These are phyloP conservation scores for Solenopsis fugax DNA, from an alignment of 1,140 invertebrate species.

Conservation along the genomic window DNA sequence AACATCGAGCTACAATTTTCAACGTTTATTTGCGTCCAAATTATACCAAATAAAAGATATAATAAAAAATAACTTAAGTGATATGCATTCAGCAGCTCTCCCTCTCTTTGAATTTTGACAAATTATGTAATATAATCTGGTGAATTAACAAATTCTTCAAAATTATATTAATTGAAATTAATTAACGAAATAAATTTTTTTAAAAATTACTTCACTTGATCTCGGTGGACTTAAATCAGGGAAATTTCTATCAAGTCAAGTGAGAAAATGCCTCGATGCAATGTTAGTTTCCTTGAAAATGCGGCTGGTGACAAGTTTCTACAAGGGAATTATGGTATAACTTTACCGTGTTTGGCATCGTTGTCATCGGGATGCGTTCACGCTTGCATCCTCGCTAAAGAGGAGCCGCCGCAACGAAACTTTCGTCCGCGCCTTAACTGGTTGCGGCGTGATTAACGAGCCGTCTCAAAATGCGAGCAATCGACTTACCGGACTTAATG, in stretches of 20 bases:
- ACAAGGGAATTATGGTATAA: slow-evolving; percentile 11
- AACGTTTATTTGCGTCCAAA: too few relatives aligned
- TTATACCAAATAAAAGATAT: too few relatives aligned
- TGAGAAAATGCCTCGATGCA: neutral
- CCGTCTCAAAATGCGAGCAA: slow-evolving; percentile 53
- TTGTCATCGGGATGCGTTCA: neutral
- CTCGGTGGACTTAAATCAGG: neutral
- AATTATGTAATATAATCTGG: neutral
- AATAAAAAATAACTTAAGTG: too few relatives aligned
- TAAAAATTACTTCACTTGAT: neutral
- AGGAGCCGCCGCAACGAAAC: slow-evolving; percentile 19
- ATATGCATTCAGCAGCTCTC: too few relatives aligned
- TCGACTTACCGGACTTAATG: slow-evolving; percentile 51
- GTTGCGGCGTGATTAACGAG: slow-evolving; percentile 54
- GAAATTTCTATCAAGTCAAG: neutral
- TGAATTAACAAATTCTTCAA: neutral
- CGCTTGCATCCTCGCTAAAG: neutral
- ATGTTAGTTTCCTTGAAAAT: slow-evolving; percentile 25
- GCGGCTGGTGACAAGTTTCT: neutral
- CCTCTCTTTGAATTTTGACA: neutral
- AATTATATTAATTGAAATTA: too few relatives aligned
- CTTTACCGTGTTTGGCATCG: neutral
- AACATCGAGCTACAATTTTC: too few relatives aligned
- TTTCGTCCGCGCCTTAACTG: slow-evolving; percentile 35
- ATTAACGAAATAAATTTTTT: neutral